Evolutionary conservation across 2,113 vertebrate species (phyloP).

Genomic region (Dicentrarchus labrax): DNA sequence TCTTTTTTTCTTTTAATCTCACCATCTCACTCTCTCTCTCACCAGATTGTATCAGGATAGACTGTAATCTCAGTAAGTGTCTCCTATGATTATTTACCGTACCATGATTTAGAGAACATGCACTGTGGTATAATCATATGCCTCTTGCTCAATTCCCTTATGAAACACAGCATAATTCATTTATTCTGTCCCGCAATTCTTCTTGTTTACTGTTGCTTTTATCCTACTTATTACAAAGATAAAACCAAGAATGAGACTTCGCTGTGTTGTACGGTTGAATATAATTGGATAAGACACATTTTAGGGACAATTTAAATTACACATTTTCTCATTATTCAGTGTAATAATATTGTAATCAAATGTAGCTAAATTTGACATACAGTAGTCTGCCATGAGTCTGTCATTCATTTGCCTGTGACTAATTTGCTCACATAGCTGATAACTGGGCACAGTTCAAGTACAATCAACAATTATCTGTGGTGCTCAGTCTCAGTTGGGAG

Average conservation of each 20-base stretch:
- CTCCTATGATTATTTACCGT: constrained; percentile 82
- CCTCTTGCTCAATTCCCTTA: constrained; percentile 36
- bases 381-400: constrained; percentile 16
- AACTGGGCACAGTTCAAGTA: constrained; percentile 49
- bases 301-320: constrained; percentile 17
- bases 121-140: constrained; percentile 53
- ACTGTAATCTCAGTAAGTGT: constrained; percentile 98
- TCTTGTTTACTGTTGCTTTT: constrained; percentile 43
- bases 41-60: constrained; percentile 98
- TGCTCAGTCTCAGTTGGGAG: constrained; percentile 24
- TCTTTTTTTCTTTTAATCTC: constrained; percentile 86
- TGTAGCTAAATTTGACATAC: constrained; percentile 44
- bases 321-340: constrained; percentile 34
- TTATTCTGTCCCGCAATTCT: constrained; percentile 33
- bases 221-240: constrained; percentile 50
- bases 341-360: constrained; percentile 50
- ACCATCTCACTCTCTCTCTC: constrained; percentile 91
- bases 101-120: constrained; percentile 67
- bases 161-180: constrained; percentile 48
- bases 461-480: constrained; percentile 45
- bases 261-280: constrained; percentile 19
- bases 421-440: constrained; percentile 53
- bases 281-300: constrained; percentile 47
- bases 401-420: constrained; percentile 43
- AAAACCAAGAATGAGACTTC: constrained; percentile 29